Base-by-base conservation (phyloP, 1,140 invertebrate species). In the Drosophila trapezifrons region DNA sequence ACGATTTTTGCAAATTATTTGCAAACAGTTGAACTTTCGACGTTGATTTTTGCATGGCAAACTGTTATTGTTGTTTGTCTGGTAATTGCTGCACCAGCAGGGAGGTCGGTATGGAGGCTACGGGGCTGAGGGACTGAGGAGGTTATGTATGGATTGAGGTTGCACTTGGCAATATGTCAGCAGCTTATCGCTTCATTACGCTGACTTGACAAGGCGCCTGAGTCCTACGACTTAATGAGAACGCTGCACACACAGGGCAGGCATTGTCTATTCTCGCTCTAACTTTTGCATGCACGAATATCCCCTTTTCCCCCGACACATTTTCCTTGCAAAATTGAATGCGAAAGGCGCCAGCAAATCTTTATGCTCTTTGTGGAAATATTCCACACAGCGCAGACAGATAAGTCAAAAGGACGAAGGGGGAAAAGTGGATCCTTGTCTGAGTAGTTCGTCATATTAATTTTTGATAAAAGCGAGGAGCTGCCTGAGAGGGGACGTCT, bases 1-100 rank as follows among this genome's bases (percentile, higher is more conserved):
- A 78, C 75, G 80, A 78, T 83, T 83, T 83, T 83, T 83, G 80
- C 79, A 83, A 83, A 83, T 83, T 83, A 83, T 83, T 83, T 83
- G 80, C 80, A 83, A 83, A 83, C 80, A 83, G 80, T 83, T 83
- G 80, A 83, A 83, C 80, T 83, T 71, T 76, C 78, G 70, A 76
- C 80, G 75, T 83, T 83, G 80, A 83, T 78, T 83, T 78, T 64
- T 74, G 80, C 80, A 82, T 83, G 80, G 72, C 60, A 83, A 58
- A 71, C 46, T 70, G 76, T 56, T 75, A 56, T 60, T 63, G 71
- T 80, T 70, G 62, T 69, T 74, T 47, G 40, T 54, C 62, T 81
- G 58, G 79, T 82, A 83, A 82, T 83, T 83, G 80, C 79, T 78
- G 56, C 13, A 64, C 58, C 32, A 43, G 20, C 37, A 10, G 45